Evolutionary conservation across 2,888 invertebrate species (phyloP).

Genomic region (Cantharis rustica): DNA sequence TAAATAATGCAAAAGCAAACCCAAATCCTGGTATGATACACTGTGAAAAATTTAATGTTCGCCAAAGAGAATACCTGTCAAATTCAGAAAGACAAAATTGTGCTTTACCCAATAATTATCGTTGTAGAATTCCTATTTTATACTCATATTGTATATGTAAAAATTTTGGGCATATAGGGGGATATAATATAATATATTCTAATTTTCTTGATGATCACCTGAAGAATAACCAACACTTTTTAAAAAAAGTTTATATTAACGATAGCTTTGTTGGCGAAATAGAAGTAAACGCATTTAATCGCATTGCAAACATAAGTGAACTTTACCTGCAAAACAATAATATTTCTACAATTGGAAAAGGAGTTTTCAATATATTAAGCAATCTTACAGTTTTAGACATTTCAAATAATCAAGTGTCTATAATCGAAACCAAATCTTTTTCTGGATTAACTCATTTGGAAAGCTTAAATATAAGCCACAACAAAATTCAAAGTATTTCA

Average conservation of each 20-base stretch:
- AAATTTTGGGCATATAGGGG: not conserved
- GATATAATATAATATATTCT: not conserved
- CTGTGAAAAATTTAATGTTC: not conserved
- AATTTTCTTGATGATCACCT: not conserved
- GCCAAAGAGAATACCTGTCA: not conserved
- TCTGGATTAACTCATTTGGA: not conserved
- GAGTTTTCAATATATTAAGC: not conserved
- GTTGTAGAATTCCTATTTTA: not conserved
- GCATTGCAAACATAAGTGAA: not conserved
- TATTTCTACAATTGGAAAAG: not conserved
- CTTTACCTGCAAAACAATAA: conserved; percentile 12
- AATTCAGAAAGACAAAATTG: no score
- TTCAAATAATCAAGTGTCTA: not conserved
- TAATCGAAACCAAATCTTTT: conserved; percentile 1
- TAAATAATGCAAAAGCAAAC: not conserved
- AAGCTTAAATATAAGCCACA: not conserved
- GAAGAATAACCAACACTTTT: not conserved
- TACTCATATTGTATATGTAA: not conserved
- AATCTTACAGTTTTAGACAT: not conserved
- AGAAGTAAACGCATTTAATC: conserved; percentile 3
- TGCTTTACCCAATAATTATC: no score
- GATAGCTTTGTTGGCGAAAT: not conserved
- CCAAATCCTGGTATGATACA: not conserved
- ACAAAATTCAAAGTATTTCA: not conserved
- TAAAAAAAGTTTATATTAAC: not conserved